Conservation (phyloP, 1,140 invertebrate species). For the Melipona quadrifasciata region DNA sequence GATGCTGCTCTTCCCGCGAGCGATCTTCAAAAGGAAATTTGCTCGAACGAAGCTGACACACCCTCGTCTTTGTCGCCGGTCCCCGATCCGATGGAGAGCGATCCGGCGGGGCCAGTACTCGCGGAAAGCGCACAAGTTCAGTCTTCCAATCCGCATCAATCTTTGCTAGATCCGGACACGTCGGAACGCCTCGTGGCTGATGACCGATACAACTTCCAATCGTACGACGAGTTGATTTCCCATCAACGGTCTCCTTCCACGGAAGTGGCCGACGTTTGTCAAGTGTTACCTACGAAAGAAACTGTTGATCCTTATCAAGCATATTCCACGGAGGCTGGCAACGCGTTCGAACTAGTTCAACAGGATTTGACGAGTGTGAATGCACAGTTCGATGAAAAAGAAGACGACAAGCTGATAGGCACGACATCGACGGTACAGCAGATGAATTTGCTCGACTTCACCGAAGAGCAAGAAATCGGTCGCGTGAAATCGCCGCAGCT, state of each 20-base stretch:
- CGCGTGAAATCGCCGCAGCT: neutral
- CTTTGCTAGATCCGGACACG: neutral
- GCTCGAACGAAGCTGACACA: slow-evolving; percentile 8
- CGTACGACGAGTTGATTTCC: neutral
- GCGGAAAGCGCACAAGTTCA: neutral
- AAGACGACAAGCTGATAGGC: neutral
- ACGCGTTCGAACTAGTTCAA: neutral
- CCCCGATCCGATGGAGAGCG: neutral
- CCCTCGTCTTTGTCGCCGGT: slow-evolving; percentile 29
- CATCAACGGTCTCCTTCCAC: neutral
- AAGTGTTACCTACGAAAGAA: too few relatives aligned
- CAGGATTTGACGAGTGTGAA: neutral
- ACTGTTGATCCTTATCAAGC: neutral
- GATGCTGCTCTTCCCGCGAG: neutral
- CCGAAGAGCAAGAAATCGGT: neutral
- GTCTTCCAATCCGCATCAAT: fast-evolving
- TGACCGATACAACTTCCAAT: neutral
- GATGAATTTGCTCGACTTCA: neutral
- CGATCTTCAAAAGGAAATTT: neutral
- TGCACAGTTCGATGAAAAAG: neutral
- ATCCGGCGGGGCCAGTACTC: neutral
- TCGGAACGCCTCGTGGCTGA: neutral
- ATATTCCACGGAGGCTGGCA: neutral
- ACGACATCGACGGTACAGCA: neutral
- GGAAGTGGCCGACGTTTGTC: neutral